Evolutionary conservation across 2,797 vertebrate species (phyloP), one percentile per base, ranked within the genome.

Genomic region (Chelon auratus): DNA sequence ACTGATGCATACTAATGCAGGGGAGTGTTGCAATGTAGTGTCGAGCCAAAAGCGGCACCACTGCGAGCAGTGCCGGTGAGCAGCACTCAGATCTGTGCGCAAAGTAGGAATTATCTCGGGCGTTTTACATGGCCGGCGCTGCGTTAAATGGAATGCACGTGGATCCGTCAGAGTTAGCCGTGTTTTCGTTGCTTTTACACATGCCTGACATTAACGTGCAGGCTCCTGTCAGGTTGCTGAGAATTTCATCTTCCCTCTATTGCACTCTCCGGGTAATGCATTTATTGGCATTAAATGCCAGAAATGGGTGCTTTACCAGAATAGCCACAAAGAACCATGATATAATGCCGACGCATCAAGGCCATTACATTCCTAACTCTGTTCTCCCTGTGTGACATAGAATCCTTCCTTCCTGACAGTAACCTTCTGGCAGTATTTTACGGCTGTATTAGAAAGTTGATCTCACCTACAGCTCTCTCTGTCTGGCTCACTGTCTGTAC

Each of bases 351-450:
- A 36, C 9, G 57, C 18, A 78, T 62, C 50, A n/a, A 26, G 59
- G 24, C 64, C 53, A 26, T 76, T 81, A 54, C 22, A 43, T 56
- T 63, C 62, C 37, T 36, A 43, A 10, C 33, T 5, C n/a, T 57
- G 7, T 48, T 59, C 26, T 47, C 58, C 43, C 13, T 55, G 45
- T 77, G 40, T 61, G 39, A 47, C 43, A 67, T 22, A 73, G 48
- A 73, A 64, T 57, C 40, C n/a, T 65, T 68, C 10, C 47, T 47
- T 61, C 36, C 62, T 83, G 57, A 78, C 72, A 68, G 20, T 56
- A 70, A 75, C 79, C 85, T 73, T 75, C 76, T 81, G 72, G 80
- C 63, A 76, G 39, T 77, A 64, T 85, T 84, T 83, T 82, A 87
- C 81, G 65, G 59, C 65, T 64, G 10, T 79, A 76, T 81, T 76